Conservation (phyloP, 2,797 vertebrate species). For the Rhabdomys pumilio region DNA sequence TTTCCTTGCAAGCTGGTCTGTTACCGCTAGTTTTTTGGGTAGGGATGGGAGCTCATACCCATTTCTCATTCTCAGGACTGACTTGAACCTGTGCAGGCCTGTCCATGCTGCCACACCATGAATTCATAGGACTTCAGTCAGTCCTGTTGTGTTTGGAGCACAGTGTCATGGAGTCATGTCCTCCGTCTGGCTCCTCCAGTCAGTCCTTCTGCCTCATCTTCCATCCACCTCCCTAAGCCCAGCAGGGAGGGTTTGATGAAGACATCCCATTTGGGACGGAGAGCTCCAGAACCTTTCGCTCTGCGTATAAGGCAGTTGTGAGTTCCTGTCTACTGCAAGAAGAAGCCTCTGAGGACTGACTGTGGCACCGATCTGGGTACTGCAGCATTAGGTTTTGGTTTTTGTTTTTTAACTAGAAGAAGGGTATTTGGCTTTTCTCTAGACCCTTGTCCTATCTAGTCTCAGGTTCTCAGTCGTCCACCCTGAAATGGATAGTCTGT, state of each 20-base stretch:
- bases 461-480: background rate
- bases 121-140: too few relatives aligned
- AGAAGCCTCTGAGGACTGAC: background rate
- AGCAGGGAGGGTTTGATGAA: background rate
- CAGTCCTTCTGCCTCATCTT: background rate
- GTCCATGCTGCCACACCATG: background rate
- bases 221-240: background rate
- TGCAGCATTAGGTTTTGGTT: too few relatives aligned
- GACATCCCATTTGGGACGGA: background rate
- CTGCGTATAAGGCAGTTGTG: background rate
- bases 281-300: background rate
- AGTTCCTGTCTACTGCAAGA: background rate
- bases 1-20: background rate
- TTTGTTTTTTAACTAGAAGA: background rate
- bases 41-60: background rate
- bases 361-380: background rate
- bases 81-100: background rate
- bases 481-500: background rate
- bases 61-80: background rate
- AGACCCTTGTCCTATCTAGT: background rate
- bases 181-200: background rate
- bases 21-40: background rate
- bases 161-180: background rate
- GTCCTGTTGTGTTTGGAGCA: background rate
- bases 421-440: background rate